Evolutionary conservation across 2,113 vertebrate genomes (phyloP), one percentile per base, ranked within the genome.

Genomic region (Sphaerodactylus townsendi): DNA sequence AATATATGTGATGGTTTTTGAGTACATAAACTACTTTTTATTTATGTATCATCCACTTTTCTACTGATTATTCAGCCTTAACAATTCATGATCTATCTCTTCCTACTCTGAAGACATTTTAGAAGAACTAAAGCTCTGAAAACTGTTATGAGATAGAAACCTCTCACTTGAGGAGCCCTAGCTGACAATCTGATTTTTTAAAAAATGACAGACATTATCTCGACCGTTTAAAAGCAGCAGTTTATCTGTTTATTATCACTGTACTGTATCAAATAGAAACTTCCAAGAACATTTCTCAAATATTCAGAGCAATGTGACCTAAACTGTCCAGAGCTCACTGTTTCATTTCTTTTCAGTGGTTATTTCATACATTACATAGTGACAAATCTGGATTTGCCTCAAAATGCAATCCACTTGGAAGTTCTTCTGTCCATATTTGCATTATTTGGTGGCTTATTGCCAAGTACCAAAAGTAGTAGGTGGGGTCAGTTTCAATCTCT

Each of bases 221-320:
- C 89, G 93, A 94, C 91, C 87, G 91, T 91, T 89, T 81, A 48
- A 88, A 93, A 88, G 73, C 82, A 82, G 74, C 44, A 35, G 85
- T 92, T 93, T 94, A 94, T 93, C 92, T 92, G 84, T 92, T 89
- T 93, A 83, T 92, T 79, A 92, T 75, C 56, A 25, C 25, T 35
- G 83, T 87, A 53, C 79, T 85, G 7, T 94, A 89, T 94, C 87
- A 93, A 92, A 93, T 92, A 89, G 93, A 87, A 95, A 87, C 81
- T 95, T 93, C 66, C 86, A 88, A 94, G 90, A 95, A 95, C 81
- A 87, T 93, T 82, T 92, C 81, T 87, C 82, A 73, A 92, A 81
- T 89, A 70, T 87, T 91, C 90, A 89, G 92, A 79, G 85, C 89
- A 91, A 81, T 28, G 14, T 88, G 92, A 91, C 87, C 76, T 81